Base-by-base conservation (phyloP, 2,113 vertebrate species). In the Tretioscincus oriximinensis region DNA sequence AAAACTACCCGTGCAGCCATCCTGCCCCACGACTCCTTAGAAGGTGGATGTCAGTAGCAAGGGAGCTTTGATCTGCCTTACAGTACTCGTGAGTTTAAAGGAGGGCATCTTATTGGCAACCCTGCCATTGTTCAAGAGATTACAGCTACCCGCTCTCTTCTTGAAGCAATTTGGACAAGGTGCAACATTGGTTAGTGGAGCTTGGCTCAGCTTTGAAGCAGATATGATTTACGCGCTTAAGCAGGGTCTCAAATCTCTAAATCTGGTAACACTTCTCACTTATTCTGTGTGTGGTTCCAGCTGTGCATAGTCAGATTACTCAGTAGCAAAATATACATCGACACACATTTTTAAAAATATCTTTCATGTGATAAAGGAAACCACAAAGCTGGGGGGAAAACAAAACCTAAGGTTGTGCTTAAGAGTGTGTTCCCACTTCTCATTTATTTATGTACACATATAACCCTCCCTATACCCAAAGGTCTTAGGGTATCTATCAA, bases 51-150 rank as follows among this genome's bases (percentile, higher is more conserved):
- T 54, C n/a, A 16, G 9, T 35, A 14, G 49, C 65, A 78, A 49
- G 49, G 2, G 47, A 67, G 64, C 76, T 77, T 77, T 54, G 76
- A 77, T 67, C 45, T 77, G n/a, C 28, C 41, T 77, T 10, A 35
- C 47, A 35, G 41, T 20, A 47, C 35, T 28, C 64, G 60, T 12
- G 47, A 41, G 24, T 16, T 70, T 60, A 60, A 69, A 78, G 45
- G 24, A 70, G 31, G 51, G 31, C 7, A 58, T 54, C 49, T 45
- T 81, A 49, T 12, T 74, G 22, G 16, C 64, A 81, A 28, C 51
- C 21, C 60, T 8, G 28, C 29, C 24, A 73, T 74, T 41, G 24
- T 58, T 73, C 18, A 58, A 54, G 16, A 58, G 29, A 70, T 69
- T 75, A 67, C 31, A 41, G n/a, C 65, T 67, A 67, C 61, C 28